Conservation (phyloP, 2,797 vertebrate species). For the Chrosomus eos region DNA sequence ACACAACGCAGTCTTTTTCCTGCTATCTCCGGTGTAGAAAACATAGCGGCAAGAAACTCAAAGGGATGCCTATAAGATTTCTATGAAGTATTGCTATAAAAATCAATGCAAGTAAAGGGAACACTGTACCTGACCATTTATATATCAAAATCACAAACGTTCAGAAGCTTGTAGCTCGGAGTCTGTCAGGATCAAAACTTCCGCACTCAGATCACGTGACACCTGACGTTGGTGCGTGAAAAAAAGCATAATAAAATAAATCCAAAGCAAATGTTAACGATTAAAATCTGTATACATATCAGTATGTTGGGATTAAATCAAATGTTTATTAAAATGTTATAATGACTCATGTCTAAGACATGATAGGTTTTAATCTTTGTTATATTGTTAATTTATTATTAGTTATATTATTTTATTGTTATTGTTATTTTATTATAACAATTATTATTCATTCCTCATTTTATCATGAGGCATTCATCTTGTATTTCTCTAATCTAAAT, state of each 20-base stretch:
- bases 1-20: not conserved
- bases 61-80: not conserved
- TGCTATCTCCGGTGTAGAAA: not conserved
- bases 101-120: not conserved
- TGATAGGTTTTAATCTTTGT: not conserved
- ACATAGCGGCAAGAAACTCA: not conserved
- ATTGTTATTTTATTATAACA: not conserved
- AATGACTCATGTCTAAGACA: not conserved
- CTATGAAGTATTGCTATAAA: not conserved
- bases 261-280: not conserved
- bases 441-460: no score
- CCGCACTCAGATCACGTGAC: slow-evolving; percentile 56
- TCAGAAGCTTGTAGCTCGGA: not conserved
- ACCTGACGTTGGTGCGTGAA: not conserved
- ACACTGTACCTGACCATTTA: slow-evolving; percentile 76
- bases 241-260: not conserved
- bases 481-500: not conserved
- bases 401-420: no score
- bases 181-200: slow-evolving; percentile 47
- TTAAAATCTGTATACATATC: not conserved
- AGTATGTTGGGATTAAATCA: no score
- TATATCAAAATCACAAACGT: not conserved
- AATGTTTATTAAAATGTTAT: not conserved
- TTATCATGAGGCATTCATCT: not conserved
- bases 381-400: not conserved